Percentiles rank a stretch among this genome's conserved stretches.
phyloP scores from a whole-genome alignment of 2,888 invertebrate genomes.

The Pimpla rufipes region DNA sequence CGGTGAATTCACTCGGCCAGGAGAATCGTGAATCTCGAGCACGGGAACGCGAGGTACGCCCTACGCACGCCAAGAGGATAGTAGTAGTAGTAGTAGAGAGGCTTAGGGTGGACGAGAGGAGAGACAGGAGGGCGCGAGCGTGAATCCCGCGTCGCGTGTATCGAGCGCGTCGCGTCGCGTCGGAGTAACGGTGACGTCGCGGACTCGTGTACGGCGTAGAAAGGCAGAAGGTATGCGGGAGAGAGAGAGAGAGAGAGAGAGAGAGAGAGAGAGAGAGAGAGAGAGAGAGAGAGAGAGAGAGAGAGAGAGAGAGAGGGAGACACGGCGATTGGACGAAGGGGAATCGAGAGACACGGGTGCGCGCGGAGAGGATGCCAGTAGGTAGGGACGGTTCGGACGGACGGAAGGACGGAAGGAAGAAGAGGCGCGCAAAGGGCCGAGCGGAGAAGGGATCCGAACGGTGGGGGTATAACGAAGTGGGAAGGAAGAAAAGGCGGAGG shows the following conservation, averaged over 20 bases:
- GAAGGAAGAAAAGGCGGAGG: slow-evolving; percentile 32
- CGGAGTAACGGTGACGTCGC: slow-evolving; percentile 62
- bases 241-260: slow-evolving; percentile 2
- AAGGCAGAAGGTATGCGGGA: slow-evolving; percentile 14
- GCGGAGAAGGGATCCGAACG: slow-evolving; percentile 54
- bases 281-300: background rate
- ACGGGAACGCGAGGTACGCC: slow-evolving; percentile 62
- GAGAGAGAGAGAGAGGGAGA: background rate
- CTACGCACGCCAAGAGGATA: slow-evolving; percentile 44
- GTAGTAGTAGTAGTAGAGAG: slow-evolving; percentile 44
- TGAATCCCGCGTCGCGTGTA: slow-evolving; percentile 55
- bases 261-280: slow-evolving; percentile 1
- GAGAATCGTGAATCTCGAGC: slow-evolving; percentile 65
- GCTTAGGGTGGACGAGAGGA: slow-evolving; percentile 5
- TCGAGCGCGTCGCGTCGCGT: slow-evolving; percentile 65
- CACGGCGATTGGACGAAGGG: slow-evolving; percentile 3
- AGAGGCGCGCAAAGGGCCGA: slow-evolving; percentile 50
- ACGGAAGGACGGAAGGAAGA: slow-evolving; percentile 59
- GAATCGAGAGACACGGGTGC: slow-evolving; percentile 8
- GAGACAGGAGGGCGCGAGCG: slow-evolving; percentile 30
- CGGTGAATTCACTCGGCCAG: slow-evolving; percentile 61
- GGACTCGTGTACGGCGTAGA: slow-evolving; percentile 26
- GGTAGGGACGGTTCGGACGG: slow-evolving; percentile 32
- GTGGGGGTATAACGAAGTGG: slow-evolving; percentile 53
- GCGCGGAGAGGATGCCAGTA: slow-evolving; percentile 37